These are phyloP conservation scores for Aquatica leii DNA, from an alignment of 2,888 invertebrate species.

Conservation along the genomic window DNA sequence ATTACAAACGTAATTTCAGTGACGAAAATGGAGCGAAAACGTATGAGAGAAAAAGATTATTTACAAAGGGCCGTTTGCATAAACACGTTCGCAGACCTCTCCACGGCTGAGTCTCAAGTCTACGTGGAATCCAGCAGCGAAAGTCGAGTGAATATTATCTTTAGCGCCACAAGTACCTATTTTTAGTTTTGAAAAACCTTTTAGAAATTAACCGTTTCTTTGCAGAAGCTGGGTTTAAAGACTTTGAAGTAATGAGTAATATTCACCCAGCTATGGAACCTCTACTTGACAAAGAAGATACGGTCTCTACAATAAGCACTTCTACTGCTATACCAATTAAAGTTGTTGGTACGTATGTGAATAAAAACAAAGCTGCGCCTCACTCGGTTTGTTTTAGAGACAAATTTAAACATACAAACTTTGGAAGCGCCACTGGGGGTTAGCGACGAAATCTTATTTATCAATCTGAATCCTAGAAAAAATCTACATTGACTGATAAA, in stretches of 20 bases:
- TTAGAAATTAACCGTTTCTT: background rate
- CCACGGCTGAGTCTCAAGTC: too few species aligned
- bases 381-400: background rate
- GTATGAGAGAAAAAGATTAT: too few species aligned
- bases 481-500: too few species aligned
- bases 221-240: constrained; percentile 4
- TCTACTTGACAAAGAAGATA: constrained; percentile 3
- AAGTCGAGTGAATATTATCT: background rate
- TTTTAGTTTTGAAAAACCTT: background rate
- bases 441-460: background rate
- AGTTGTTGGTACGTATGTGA: background rate
- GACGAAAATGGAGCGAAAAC: too few species aligned
- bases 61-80: too few species aligned
- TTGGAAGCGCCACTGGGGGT: background rate
- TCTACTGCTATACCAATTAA: background rate
- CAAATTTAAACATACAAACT: background rate
- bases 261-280: constrained; percentile 9
- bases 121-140: too few species aligned
- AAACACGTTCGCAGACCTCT: too few species aligned
- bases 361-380: too few species aligned
- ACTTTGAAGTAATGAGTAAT: background rate
- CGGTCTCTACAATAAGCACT: background rate
- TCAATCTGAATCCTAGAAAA: background rate
- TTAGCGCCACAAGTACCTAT: background rate
- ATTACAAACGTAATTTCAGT: too few species aligned